Evolutionary conservation across 2,113 vertebrate genomes (phyloP).

Genomic region (Formicarius rufipectus): DNA sequence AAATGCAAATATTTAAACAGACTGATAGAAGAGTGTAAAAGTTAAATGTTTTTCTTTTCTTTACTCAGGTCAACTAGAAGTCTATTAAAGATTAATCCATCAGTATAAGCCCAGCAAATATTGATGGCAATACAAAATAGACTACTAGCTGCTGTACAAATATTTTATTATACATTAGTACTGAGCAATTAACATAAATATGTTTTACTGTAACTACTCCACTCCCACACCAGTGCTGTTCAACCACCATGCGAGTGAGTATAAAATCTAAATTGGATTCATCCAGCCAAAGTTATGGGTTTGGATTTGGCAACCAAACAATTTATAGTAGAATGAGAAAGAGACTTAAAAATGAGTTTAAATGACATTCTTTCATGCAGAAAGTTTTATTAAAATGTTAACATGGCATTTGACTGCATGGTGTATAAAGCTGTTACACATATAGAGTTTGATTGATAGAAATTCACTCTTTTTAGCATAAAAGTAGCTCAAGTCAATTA

Average conservation of each 20-base stretch:
- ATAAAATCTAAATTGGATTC: not conserved
- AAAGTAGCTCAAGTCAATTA: not conserved
- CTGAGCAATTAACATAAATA: not conserved
- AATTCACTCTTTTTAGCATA: not conserved
- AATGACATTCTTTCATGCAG: not conserved
- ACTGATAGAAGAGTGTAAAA: not conserved
- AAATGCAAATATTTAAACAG: slow-evolving; percentile 39
- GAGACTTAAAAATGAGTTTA: not conserved
- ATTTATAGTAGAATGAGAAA: not conserved
- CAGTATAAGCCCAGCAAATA: not conserved
- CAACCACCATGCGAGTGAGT: not conserved
- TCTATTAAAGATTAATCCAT: slow-evolving; percentile 9
- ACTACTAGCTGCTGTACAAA: not conserved
- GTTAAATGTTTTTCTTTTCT: not conserved
- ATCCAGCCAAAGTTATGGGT: not conserved
- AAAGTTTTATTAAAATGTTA: not conserved
- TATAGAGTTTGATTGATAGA: not conserved
- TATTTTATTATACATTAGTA: not conserved
- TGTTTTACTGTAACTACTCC: not conserved
- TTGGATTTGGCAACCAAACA: not conserved
- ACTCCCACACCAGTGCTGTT: not conserved
- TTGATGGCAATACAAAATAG: not conserved
- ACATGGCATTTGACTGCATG: not conserved
- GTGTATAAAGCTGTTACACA: not conserved
- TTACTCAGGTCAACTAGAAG: not conserved